Conservation (phyloP, 2,888 invertebrate genomes). For the Opisthograptis luteolata region DNA sequence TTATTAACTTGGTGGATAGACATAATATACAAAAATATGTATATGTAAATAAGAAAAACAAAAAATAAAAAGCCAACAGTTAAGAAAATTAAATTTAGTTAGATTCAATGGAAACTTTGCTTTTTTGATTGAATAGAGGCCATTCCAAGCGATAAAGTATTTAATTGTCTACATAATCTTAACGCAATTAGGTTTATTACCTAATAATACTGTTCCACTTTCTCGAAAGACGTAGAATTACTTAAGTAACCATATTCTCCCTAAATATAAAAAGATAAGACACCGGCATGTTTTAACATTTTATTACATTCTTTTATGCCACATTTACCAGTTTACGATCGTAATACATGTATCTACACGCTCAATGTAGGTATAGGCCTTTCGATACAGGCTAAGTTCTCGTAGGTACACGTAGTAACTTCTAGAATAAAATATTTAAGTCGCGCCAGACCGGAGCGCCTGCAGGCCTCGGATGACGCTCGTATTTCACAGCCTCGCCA, state of each 20-base stretch:
- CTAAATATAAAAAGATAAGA: slow-evolving; percentile 31
- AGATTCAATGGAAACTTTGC: not conserved
- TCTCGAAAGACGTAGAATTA: slow-evolving; percentile 20
- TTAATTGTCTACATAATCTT: slow-evolving; percentile 16
- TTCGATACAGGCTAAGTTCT: slow-evolving; percentile 28
- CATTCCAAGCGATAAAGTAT: slow-evolving; percentile 8
- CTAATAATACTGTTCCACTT: slow-evolving; percentile 14
- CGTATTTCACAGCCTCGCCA: slow-evolving; percentile 21
- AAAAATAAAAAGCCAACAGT: too few relatives aligned
- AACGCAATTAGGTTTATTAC: slow-evolving; percentile 22
- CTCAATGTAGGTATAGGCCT: slow-evolving; percentile 17
- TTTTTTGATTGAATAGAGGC: not conserved
- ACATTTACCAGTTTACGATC: slow-evolving; percentile 48
- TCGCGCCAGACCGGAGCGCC: slow-evolving; percentile 17
- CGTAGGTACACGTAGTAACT: slow-evolving; percentile 25
- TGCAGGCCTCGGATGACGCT: slow-evolving; percentile 32
- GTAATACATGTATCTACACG: slow-evolving; percentile 28
- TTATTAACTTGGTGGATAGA: too few relatives aligned
- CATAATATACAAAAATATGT: too few relatives aligned
- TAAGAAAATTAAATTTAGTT: not conserved
- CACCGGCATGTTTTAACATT: slow-evolving; percentile 44
- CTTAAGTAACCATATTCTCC: slow-evolving; percentile 26
- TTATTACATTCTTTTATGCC: slow-evolving; percentile 47
- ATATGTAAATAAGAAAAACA: too few relatives aligned
- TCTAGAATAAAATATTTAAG: slow-evolving; percentile 38